A percentile compares a stretch with the other conserved stretches of the same genome.
These are phyloP conservation scores for Phasia obesa DNA, from an alignment of 2,888 invertebrate species.

Conservation along the genomic window DNA sequence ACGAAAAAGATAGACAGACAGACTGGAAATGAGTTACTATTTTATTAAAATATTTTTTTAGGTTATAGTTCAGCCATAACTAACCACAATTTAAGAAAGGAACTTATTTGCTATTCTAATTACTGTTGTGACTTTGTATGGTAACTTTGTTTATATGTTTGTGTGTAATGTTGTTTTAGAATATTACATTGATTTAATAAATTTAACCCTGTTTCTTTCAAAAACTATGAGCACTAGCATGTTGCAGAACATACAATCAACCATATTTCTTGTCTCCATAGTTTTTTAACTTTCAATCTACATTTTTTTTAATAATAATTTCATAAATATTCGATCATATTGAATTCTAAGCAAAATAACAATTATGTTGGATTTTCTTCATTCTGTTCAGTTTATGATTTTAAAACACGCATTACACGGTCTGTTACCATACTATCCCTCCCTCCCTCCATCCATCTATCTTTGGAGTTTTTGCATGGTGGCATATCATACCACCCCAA, in stretches of 20 bases:
- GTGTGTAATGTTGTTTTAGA: too few relatives aligned
- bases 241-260: not conserved
- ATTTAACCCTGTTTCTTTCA: constrained; percentile 39
- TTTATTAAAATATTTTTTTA: not conserved
- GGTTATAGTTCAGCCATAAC: not conserved
- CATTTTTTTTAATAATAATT: constrained; percentile 37
- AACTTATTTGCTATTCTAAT: constrained; percentile 51
- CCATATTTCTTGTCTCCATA: constrained; percentile 64
- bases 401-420: constrained; percentile 81
- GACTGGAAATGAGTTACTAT: too few relatives aligned
- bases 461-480: not conserved
- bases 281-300: constrained; percentile 42
- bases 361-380: constrained; percentile 38
- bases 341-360: constrained; percentile 60
- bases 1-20: too few relatives aligned
- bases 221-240: not conserved
- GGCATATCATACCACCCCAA: not conserved
- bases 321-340: constrained; percentile 58
- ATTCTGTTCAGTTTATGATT: constrained; percentile 56
- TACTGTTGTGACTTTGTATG: not conserved
- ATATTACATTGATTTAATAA: constrained; percentile 32
- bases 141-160: too few relatives aligned
- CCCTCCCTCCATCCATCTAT: not conserved
- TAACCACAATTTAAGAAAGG: constrained; percentile 29
- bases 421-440: constrained; percentile 81